Evolutionary conservation across 2,888 invertebrate species (phyloP).

Genomic region (Mayetiola destructor): DNA sequence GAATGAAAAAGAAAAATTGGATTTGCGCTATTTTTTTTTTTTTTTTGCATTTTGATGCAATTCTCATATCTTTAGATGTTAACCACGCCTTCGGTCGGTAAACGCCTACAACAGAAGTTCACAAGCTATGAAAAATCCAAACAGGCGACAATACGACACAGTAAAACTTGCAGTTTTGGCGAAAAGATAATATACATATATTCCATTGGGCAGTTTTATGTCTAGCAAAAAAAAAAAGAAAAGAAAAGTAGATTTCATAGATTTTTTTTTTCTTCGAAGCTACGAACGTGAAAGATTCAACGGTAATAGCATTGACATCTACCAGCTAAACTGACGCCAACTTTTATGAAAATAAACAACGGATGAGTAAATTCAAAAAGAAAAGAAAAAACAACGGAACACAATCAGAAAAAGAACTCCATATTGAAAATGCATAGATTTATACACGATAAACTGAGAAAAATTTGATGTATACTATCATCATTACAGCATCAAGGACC

Average conservation of each 20-base stretch:
- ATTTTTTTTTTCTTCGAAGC: too few species aligned
- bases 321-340: neutral
- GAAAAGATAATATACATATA: conserved; percentile 9
- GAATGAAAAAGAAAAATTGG: neutral
- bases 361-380: neutral
- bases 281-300: too few species aligned
- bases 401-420: neutral
- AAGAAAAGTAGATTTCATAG: neutral
- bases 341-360: neutral
- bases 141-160: conserved; percentile 2
- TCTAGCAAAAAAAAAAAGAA: neutral
- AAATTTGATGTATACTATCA: too few species aligned
- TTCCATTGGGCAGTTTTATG: conserved; percentile 5
- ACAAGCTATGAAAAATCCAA: neutral
- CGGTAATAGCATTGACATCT: neutral
- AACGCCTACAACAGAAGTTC: conserved; percentile 11
- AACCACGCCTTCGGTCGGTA: conserved; percentile 11
- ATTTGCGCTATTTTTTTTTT: neutral
- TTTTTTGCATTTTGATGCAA: neutral
- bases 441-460: neutral
- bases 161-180: conserved; percentile 9
- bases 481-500: conserved; percentile 7
- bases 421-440: neutral
- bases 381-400: neutral
- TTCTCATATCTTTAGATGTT: conserved; percentile 6